phyloP scores from a whole-genome alignment of 2,888 invertebrate genomes.

The Villa cingulata region DNA sequence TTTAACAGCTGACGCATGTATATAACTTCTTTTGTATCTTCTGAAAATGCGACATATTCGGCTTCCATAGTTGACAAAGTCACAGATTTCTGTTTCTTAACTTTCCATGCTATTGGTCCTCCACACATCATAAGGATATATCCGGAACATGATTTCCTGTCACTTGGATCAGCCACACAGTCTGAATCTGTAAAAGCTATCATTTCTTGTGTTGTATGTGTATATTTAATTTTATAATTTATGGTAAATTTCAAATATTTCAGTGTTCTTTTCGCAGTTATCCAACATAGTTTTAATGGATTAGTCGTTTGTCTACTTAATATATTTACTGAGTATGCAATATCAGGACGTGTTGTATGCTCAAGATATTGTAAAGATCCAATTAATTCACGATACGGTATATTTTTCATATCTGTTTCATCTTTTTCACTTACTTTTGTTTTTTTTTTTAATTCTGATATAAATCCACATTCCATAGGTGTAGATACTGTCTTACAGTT shows the following conservation, averaged over 20 bases:
- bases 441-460: too few species aligned
- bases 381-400: conserved; percentile 13
- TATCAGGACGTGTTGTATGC: conserved; percentile 13
- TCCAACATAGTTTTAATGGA: conserved; percentile 13
- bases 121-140: too few species aligned
- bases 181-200: conserved; percentile 12
- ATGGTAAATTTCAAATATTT: conserved; percentile 5
- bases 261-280: conserved; percentile 13
- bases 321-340: conserved; percentile 13
- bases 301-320: conserved; percentile 14
- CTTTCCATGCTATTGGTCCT: too few species aligned
- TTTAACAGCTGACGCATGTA: too few species aligned
- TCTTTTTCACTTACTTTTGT: too few species aligned
- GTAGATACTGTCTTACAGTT: too few species aligned
- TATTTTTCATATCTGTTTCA: too few species aligned
- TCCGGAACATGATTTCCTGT: conserved; percentile 4
- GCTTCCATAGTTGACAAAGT: too few species aligned
- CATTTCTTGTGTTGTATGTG: not conserved
- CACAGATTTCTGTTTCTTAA: too few species aligned
- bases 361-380: conserved; percentile 12
- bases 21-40: too few species aligned
- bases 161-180: conserved; percentile 9
- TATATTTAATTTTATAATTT: not conserved
- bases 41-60: too few species aligned
- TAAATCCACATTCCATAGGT: too few species aligned